Percentiles rank a stretch among this genome's conserved stretches.
Conservation (phyloP, 2,888 invertebrate genomes). For the Drosophila robusta region DNA sequence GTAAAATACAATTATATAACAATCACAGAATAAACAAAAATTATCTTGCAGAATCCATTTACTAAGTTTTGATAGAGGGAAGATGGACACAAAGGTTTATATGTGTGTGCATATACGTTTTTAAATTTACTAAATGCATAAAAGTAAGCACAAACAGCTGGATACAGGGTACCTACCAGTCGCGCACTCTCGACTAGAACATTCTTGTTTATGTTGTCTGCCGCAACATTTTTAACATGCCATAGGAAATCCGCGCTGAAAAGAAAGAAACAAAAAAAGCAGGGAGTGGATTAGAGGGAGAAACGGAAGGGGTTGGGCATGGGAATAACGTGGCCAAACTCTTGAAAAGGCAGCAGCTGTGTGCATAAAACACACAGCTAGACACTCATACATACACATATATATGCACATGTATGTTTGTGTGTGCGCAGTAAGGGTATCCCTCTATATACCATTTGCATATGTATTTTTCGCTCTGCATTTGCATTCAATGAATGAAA, state of each 20-base stretch:
- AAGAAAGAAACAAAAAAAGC: conserved; percentile 15
- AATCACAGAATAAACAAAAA: no score
- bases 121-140: no score
- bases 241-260: conserved; percentile 56
- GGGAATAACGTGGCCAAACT: conserved; percentile 56
- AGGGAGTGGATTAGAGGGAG: conserved; percentile 2
- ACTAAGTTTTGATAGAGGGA: no score
- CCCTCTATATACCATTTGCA: conserved; percentile 33
- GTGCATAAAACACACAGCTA: conserved; percentile 31
- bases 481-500: conserved; percentile 73
- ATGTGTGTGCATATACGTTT: no score
- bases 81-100: no score
- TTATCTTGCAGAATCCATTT: no score
- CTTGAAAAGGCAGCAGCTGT: conserved; percentile 61
- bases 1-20: no score
- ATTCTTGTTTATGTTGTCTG: conserved; percentile 35
- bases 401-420: neutral
- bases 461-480: conserved; percentile 40
- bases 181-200: neutral
- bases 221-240: conserved; percentile 51
- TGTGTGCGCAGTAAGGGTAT: conserved; percentile 28
- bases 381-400: conserved; percentile 19
- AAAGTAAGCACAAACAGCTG: no score
- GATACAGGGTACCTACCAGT: neutral
- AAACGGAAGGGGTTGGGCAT: conserved; percentile 25